phyloP scores from a whole-genome alignment of 35 echinoderm and acorn worm species.

The Chiridota heheva region DNA sequence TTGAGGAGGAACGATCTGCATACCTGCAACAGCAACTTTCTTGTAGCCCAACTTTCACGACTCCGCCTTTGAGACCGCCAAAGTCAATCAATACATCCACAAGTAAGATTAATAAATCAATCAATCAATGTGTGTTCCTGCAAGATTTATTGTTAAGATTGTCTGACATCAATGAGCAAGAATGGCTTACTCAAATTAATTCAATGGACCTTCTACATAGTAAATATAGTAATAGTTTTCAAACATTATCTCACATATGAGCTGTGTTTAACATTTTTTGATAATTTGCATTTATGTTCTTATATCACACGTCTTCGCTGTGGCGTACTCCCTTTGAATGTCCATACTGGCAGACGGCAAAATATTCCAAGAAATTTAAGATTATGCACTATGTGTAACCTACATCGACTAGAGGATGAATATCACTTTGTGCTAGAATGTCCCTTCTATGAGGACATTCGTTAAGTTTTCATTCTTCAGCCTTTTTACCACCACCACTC shows the following conservation, averaged over 20 bases:
- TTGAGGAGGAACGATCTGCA: constrained; percentile 86
- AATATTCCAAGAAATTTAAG: too few relatives aligned
- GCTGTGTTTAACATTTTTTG: not conserved
- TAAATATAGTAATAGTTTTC: not conserved
- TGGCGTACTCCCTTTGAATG: too few relatives aligned
- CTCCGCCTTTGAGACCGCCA: constrained; percentile 83
- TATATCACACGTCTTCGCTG: too few relatives aligned
- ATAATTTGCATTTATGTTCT: too few relatives aligned
- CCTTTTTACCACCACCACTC: constrained; percentile 7
- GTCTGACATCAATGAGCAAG: not conserved
- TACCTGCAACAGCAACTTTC: constrained; percentile 84
- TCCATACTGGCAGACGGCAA: too few relatives aligned
- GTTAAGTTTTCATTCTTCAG: not conserved
- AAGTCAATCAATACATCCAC: constrained; percentile 89
- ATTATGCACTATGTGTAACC: too few relatives aligned
- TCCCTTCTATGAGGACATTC: too few relatives aligned
- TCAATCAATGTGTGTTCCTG: not conserved
- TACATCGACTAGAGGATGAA: too few relatives aligned
- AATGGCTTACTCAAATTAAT: too few relatives aligned
- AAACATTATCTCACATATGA: too few relatives aligned
- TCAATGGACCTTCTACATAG: not conserved
- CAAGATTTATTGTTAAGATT: not conserved
- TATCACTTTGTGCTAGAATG: too few relatives aligned
- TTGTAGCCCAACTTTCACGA: constrained; percentile 17
- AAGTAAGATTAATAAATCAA: constrained; percentile 62